These are phyloP conservation scores for Cryptocheilus praepositus DNA, from an alignment of 2,888 invertebrate genomes.

Conservation along the genomic window DNA sequence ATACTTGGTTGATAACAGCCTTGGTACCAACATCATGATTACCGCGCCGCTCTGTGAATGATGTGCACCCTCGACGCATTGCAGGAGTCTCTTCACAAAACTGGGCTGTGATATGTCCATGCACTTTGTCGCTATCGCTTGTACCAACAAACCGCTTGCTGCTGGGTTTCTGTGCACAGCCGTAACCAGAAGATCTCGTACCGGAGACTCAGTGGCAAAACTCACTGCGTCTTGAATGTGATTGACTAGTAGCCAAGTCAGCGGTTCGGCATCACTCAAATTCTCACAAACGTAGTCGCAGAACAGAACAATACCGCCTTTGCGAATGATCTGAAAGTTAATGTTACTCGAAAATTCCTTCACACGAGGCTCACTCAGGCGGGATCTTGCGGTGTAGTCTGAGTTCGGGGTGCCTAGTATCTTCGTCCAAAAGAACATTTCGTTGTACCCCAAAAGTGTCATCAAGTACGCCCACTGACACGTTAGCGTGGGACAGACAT, in stretches of 20 bases:
- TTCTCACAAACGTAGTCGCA: slow-evolving; percentile 87
- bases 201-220: slow-evolving; percentile 81
- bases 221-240: slow-evolving; percentile 82
- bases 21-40: slow-evolving; percentile 79
- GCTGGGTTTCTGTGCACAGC: slow-evolving; percentile 80
- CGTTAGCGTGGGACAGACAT: slow-evolving; percentile 81
- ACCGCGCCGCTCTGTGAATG: slow-evolving; percentile 84
- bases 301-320: slow-evolving; percentile 83
- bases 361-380: slow-evolving; percentile 67
- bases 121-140: slow-evolving; percentile 83
- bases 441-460: slow-evolving; percentile 83
- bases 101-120: slow-evolving; percentile 78
- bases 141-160: slow-evolving; percentile 83
- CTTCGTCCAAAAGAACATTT: slow-evolving; percentile 83
- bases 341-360: slow-evolving; percentile 59
- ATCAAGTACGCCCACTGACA: slow-evolving; percentile 88
- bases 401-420: slow-evolving; percentile 73
- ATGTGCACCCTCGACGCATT: slow-evolving; percentile 83
- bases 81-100: slow-evolving; percentile 82
- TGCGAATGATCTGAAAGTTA: slow-evolving; percentile 80
- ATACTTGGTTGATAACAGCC: slow-evolving; percentile 82
- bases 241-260: slow-evolving; percentile 86
- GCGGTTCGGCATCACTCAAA: slow-evolving; percentile 82
- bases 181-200: slow-evolving; percentile 79
- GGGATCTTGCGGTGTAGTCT: slow-evolving; percentile 24